Percentiles rank a stretch among this genome's conserved stretches.
These are phyloP conservation scores for Pimpla rufipes DNA, from an alignment of 2,888 invertebrate species.

Conservation along the genomic window DNA sequence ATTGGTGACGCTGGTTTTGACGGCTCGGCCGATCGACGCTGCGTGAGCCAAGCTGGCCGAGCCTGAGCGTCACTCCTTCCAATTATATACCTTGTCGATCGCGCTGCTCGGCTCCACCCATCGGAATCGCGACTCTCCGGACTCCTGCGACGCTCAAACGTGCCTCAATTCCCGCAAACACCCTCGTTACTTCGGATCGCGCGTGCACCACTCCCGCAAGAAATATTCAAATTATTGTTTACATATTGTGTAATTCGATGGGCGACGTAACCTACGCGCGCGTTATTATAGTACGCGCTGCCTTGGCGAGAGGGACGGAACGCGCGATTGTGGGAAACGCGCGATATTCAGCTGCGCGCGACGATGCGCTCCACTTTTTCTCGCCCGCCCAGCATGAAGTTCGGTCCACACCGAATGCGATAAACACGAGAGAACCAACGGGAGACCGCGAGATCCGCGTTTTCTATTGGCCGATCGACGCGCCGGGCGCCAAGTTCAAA, in stretches of 20 bases:
- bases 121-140: background rate
- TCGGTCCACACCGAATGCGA: background rate
- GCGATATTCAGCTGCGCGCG: slow-evolving; percentile 26
- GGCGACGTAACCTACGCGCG: slow-evolving; percentile 52
- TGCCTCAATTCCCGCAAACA: background rate
- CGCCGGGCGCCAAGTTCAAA: background rate
- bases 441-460: background rate
- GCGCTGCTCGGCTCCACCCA: slow-evolving; percentile 13
- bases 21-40: background rate
- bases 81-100: slow-evolving; percentile 41
- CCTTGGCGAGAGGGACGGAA: slow-evolving; percentile 40
- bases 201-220: slow-evolving; percentile 32
- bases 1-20: background rate
- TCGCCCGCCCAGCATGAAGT: background rate
- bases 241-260: slow-evolving; percentile 67
- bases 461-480: background rate
- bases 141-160: background rate
- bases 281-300: slow-evolving; percentile 42
- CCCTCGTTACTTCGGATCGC: slow-evolving; percentile 1
- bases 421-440: background rate
- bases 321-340: slow-evolving; percentile 7
- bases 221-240: slow-evolving; percentile 70
- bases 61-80: slow-evolving; percentile 46
- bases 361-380: background rate
- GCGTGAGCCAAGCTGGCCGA: background rate